Base-by-base conservation (phyloP, 1,140 invertebrate species). In the Drosophila pandora region DNA sequence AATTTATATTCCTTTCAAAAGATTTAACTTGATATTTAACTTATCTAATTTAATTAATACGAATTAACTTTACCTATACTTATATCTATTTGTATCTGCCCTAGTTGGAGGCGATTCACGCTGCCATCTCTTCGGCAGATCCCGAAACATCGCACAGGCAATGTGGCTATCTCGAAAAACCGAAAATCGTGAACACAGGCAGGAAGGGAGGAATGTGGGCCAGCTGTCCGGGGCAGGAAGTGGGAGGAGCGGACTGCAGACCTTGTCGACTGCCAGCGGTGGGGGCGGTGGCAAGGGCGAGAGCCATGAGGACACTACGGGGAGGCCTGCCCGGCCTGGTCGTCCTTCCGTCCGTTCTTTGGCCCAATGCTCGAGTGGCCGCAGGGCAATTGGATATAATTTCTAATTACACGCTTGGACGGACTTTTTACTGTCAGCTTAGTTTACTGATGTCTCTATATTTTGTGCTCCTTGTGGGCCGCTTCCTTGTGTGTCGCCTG, bases 341-440 rank as follows among this genome's bases (percentile, higher is more conserved):
- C 45, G 47, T 63, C 39, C 53, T 65, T 69, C 73, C 57, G 73
- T 61, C 60, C 64, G 69, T 37, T 12, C 34, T 12, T 37, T 37
- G 34, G 34, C 37, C 73, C 80, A 61, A 65, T 88, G 79, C 83
- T 83, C 79, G 83, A 88, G 82, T 87, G 83, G 79, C 82, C 82
- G 83, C 82, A 83, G 82, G 82, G 82, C 82, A 87, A 87, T 87
- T 87, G 82, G 82, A 87, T 87, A 87, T 87, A 87, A 87, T 87
- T 87, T 87, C 82, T 87, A 87, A 87, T 87, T 87, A 87, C 83
- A 87, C 82, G 82, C 82, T 87, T 87, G 82, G 82, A 87, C 82
- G 83, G 82, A 88, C 82, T 87, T 87, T 87, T 88, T 87, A 88
- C 82, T 88, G 82, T 87, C 82, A 87, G 82, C 83, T 87, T 87